Evolutionary conservation across 2,888 invertebrate genomes (phyloP).

Genomic region (Shargacucullia verbasci): DNA sequence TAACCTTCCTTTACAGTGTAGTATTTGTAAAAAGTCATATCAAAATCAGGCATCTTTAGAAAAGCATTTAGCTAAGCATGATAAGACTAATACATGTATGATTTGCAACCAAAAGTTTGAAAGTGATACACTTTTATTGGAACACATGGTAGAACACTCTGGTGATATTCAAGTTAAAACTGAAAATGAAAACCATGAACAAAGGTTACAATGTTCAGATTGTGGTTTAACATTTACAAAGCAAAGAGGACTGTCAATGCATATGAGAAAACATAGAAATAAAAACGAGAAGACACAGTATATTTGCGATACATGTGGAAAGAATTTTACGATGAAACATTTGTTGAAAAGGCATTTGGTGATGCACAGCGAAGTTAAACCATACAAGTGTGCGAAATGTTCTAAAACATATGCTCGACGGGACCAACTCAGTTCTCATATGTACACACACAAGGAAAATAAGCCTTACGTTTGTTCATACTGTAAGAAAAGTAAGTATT

Average conservation of each 20-base stretch:
- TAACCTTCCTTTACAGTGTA: slow-evolving; percentile 61
- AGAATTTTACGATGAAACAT: slow-evolving; percentile 77
- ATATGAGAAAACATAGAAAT: slow-evolving; percentile 72
- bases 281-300: slow-evolving; percentile 68
- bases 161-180: slow-evolving; percentile 58
- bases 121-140: slow-evolving; percentile 52
- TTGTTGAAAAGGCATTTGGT: slow-evolving; percentile 85
- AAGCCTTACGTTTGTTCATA: slow-evolving; percentile 89
- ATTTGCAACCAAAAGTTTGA: slow-evolving; percentile 58
- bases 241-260: slow-evolving; percentile 82
- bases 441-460: slow-evolving; percentile 88
- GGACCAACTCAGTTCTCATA: slow-evolving; percentile 88
- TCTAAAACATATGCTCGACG: slow-evolving; percentile 88
- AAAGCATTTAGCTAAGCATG: slow-evolving; percentile 75
- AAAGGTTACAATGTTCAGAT: slow-evolving; percentile 79
- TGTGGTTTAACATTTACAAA: slow-evolving; percentile 88
- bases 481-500: slow-evolving; percentile 87
- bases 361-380: slow-evolving; percentile 86
- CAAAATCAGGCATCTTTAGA: slow-evolving; percentile 65
- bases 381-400: slow-evolving; percentile 88
- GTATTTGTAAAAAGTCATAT: slow-evolving; percentile 72
- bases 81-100: slow-evolving; percentile 50
- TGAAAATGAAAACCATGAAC: slow-evolving; percentile 54
- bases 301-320: slow-evolving; percentile 84
- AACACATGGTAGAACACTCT: slow-evolving; percentile 55